Conservation (phyloP, 2,113 vertebrate genomes). For the Tetraodon nigroviridis region DNA sequence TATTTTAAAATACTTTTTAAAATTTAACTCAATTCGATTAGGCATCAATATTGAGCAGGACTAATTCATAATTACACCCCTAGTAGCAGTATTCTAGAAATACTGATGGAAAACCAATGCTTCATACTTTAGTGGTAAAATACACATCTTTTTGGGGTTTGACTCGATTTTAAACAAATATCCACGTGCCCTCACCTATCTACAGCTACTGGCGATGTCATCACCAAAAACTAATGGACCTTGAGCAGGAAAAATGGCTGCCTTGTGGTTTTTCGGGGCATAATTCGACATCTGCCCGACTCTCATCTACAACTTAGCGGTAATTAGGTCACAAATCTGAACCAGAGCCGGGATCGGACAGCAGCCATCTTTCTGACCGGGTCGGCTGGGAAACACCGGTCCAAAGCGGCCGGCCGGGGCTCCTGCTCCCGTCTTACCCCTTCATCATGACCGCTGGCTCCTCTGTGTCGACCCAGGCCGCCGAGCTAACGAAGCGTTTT, state of each 20-base stretch:
- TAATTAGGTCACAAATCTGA: not conserved
- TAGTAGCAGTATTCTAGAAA: too few species aligned
- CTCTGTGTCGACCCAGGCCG: slow-evolving; percentile 82
- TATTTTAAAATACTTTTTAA: too few species aligned
- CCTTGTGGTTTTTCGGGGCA: not conserved
- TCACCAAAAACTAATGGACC: not conserved
- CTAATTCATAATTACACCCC: too few species aligned
- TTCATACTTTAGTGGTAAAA: too few species aligned
- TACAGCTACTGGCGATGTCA: too few species aligned
- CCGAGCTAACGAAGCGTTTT: slow-evolving; percentile 86
- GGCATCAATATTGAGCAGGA: too few species aligned
- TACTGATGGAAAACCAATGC: too few species aligned
- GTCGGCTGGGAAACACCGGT: not conserved
- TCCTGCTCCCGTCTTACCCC: slow-evolving; percentile 78
- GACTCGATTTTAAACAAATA: too few species aligned
- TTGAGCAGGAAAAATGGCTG: slow-evolving; percentile 48
- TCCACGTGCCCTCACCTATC: too few species aligned
- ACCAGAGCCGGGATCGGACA: not conserved
- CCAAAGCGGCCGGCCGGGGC: slow-evolving; percentile 15
- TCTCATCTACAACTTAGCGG: too few species aligned
- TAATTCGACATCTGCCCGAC: not conserved
- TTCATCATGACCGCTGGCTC: slow-evolving; percentile 74
- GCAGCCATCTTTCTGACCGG: slow-evolving; percentile 39
- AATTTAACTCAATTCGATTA: too few species aligned
- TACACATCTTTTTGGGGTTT: too few species aligned